A percentile compares a stretch with the other conserved stretches of the same genome.
These are phyloP conservation scores for Chiridota heheva DNA, from an alignment of 35 echinoderm and acorn worm genomes.

Conservation along the genomic window DNA sequence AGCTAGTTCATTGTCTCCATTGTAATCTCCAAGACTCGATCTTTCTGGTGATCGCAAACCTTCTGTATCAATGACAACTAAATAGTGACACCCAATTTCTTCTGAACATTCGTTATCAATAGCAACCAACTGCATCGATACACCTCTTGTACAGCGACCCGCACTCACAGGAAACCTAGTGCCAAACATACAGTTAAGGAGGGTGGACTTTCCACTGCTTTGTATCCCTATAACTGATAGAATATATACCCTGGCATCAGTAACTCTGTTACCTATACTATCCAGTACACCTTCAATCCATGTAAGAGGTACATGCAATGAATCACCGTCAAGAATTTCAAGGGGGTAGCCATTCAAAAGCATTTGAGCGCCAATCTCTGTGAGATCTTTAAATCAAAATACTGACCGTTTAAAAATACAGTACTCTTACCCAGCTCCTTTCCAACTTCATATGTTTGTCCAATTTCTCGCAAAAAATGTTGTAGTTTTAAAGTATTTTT, in stretches of 20 bases:
- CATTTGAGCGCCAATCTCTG: slow-evolving; percentile 1
- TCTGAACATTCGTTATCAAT: not conserved
- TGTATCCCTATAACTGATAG: slow-evolving; percentile 31
- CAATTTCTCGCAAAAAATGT: slow-evolving; percentile 17
- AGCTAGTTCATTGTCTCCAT: slow-evolving; percentile 16
- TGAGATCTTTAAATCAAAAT: too few species aligned
- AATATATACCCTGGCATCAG: not conserved
- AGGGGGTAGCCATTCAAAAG: slow-evolving; percentile 14
- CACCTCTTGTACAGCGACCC: slow-evolving; percentile 25
- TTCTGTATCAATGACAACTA: slow-evolving; percentile 24
- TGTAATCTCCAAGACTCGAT: not conserved
- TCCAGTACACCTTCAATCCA: slow-evolving; percentile 5
- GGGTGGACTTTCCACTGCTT: slow-evolving; percentile 34
- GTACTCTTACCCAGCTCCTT: not conserved
- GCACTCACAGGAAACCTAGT: slow-evolving; percentile 23
- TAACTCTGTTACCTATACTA: not conserved
- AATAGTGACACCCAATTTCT: not conserved
- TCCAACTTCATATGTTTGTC: too few species aligned
- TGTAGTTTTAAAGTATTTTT: not conserved
- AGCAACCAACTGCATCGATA: not conserved
- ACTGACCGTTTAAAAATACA: not conserved
- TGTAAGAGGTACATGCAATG: slow-evolving; percentile 1
- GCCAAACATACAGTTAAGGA: slow-evolving; percentile 35
- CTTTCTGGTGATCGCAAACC: not conserved
- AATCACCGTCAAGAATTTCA: slow-evolving; percentile 30